Conservation (phyloP, 1,140 invertebrate genomes). For the Eueides isabella region DNA sequence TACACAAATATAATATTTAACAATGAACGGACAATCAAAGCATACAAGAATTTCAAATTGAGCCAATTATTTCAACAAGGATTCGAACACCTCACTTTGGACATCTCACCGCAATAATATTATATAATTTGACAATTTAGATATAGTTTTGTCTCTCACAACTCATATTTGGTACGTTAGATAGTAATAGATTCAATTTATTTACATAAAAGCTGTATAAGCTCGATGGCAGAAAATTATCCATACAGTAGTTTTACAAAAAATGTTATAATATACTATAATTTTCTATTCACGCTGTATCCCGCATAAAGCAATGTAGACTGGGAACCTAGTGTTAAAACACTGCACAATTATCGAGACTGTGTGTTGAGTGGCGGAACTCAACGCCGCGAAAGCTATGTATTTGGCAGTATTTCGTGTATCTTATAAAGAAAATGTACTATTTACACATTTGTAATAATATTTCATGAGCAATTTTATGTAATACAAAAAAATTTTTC, state of each 20-base stretch:
- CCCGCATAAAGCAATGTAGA: too few relatives aligned
- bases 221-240: background rate
- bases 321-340: too few relatives aligned
- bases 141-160: slow-evolving; percentile 1
- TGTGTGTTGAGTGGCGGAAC: too few relatives aligned
- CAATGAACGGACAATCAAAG: slow-evolving; percentile 27
- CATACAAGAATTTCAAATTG: slow-evolving; percentile 10
- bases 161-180: slow-evolving; percentile 18
- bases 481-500: background rate
- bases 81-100: slow-evolving; percentile 1
- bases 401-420: slow-evolving; percentile 8
- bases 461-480: slow-evolving; percentile 3
- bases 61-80: slow-evolving; percentile 10
- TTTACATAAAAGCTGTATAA: slow-evolving; percentile 2
- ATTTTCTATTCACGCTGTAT: background rate
- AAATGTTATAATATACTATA: background rate
- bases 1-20: slow-evolving; percentile 21
- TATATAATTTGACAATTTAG: slow-evolving; percentile 30
- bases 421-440: background rate
- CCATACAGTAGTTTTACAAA: background rate
- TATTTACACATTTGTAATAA: slow-evolving; percentile 13
- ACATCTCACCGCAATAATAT: background rate
- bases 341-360: too few relatives aligned
- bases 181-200: slow-evolving; percentile 2
- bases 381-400: background rate